These are phyloP conservation scores for Ivindomyrus marchei DNA, from an alignment of 2,113 vertebrate genomes.

Conservation along the genomic window DNA sequence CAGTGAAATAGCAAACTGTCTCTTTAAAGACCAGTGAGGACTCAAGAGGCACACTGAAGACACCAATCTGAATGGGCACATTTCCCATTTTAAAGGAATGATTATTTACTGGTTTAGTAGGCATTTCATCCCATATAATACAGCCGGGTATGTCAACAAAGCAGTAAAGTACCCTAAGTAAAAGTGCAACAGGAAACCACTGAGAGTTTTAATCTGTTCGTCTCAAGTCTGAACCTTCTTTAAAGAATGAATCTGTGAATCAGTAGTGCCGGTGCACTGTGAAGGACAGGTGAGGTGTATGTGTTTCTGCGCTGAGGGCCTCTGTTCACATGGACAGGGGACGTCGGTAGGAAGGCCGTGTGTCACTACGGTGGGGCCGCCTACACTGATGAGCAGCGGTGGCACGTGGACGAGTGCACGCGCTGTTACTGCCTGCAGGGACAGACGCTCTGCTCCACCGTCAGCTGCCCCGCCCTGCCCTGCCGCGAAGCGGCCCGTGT, in stretches of 20 bases:
- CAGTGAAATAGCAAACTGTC: background rate
- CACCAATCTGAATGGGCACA: background rate
- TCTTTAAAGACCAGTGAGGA: background rate
- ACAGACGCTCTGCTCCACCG: conserved; percentile 82
- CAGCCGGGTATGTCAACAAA: background rate
- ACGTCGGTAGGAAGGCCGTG: conserved; percentile 64
- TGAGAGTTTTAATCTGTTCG: background rate
- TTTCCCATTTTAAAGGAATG: background rate
- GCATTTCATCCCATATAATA: background rate
- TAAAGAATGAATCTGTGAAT: background rate
- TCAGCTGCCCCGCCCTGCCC: conserved; percentile 77
- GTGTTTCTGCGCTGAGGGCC: background rate
- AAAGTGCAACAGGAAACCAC: background rate
- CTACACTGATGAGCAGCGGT: conserved; percentile 77
- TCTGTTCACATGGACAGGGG: conserved; percentile 52
- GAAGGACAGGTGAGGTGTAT: background rate
- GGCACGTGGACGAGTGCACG: conserved; percentile 85
- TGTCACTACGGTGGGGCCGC: conserved; percentile 78
- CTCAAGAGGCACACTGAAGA: background rate
- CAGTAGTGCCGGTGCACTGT: background rate
- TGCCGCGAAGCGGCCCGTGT: conserved; percentile 69
- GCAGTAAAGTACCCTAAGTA: background rate
- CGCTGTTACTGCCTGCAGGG: conserved; percentile 87
- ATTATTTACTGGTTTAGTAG: background rate
- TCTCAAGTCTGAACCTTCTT: background rate